Evolutionary conservation across 35 echinoderm and acorn worm species (phyloP), one percentile per base, ranked within the genome.

Genomic region (Chiridota heheva): DNA sequence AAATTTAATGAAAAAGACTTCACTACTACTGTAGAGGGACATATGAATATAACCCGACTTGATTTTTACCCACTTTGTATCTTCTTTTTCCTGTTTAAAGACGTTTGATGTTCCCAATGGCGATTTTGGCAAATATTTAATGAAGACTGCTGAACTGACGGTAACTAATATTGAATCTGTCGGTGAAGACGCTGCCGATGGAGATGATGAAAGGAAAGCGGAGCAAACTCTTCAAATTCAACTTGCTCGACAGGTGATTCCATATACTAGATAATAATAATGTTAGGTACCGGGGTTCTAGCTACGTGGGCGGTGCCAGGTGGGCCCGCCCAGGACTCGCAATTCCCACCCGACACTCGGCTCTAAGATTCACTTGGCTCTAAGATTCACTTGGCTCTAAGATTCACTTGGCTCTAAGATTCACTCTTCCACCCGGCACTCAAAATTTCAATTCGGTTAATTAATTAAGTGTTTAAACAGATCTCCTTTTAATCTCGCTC

Each of bases 91-190:
- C 13, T 70, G 51, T 66, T 28, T 40, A 36, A 62, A 97, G 93
- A 87, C 88, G 36, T 91, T 97, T 91, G 89, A 97, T 84, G 84
- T 84, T 10, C 38, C 84, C 6, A 66, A 64, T 25, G 48, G 73
- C 51, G 93, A 97, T 35, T 97, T 97, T 67, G 45, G 60, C 4
- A 56, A 67, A 3, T 91, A 91, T 48, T 53, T 97, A 24, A 65
- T 75, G 2, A 77, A 91, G 44, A 80, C 93, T 56, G 88, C 93
- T 2, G 39, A 81, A 8, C 49, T 97, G 63, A 91, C 89, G 12
- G 72, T 97, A 35, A 91, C 78, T 24, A 97, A 97, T 47, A 91
- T 88, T 41, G 88, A 91, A 68, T 84, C 77, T 35, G 86, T 90
- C 1, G 73, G 81, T 30, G 81, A 28, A 5, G 81, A 89, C 12